Conservation (phyloP, 2,797 vertebrate genomes). For the Lepus townsendii region DNA sequence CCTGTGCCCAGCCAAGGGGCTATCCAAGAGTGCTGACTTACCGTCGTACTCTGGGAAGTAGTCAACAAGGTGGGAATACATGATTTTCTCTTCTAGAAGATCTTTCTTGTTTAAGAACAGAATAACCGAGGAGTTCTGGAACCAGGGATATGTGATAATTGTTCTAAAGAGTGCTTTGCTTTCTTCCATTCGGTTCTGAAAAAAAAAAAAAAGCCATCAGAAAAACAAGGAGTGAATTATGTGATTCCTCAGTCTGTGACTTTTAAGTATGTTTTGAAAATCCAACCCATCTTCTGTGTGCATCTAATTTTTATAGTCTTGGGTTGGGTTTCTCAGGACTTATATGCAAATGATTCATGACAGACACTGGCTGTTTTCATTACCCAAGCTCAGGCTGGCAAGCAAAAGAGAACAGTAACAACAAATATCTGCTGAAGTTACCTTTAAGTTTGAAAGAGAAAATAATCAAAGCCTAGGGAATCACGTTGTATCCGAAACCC, state of each 20-base stretch:
- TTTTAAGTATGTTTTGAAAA: constrained; percentile 47
- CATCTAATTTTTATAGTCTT: constrained; percentile 32
- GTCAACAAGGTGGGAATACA: constrained; percentile 94
- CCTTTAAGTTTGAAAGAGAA: neutral
- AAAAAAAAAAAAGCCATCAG: constrained; percentile 50
- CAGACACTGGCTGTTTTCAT: constrained; percentile 9
- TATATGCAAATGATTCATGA: constrained; percentile 26
- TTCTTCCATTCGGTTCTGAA: constrained; percentile 94
- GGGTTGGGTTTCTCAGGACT: constrained; percentile 30
- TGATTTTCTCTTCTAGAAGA: constrained; percentile 94
- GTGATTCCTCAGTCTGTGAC: constrained; percentile 25
- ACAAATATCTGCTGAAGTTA: constrained; percentile 40
- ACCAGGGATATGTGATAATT: constrained; percentile 95
- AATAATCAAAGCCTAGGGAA: neutral
- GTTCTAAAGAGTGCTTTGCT: constrained; percentile 95
- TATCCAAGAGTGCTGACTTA: constrained; percentile 82
- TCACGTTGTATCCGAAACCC: neutral
- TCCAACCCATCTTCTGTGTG: neutral
- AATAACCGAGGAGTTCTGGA: constrained; percentile 94
- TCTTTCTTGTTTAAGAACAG: constrained; percentile 95
- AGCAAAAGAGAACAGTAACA: constrained; percentile 51
- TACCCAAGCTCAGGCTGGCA: constrained; percentile 14
- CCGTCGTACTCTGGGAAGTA: constrained; percentile 94
- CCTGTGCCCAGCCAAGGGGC: neutral
- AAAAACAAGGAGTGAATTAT: constrained; percentile 71